phyloP scores from a whole-genome alignment of 2,888 invertebrate species.

The Cryptocheilus praepositus region DNA sequence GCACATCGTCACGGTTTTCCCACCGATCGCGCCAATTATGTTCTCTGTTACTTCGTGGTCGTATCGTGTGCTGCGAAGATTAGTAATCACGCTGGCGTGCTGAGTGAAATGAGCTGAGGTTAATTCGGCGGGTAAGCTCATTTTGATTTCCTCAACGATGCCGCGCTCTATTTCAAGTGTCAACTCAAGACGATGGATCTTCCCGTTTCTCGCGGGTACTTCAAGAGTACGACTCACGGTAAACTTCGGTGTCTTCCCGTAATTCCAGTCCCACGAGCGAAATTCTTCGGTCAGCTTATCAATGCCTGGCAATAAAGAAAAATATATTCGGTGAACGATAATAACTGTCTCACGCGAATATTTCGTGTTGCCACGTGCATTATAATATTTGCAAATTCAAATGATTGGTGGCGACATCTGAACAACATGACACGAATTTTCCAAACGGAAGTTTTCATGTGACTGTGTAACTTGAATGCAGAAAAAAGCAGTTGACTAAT shows the following conservation, averaged over 20 bases:
- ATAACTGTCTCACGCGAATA: not conserved
- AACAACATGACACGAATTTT: too few relatives aligned
- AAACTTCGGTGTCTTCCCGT: constrained; percentile 91
- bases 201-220: constrained; percentile 74
- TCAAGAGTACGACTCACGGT: constrained; percentile 82
- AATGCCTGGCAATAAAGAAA: constrained; percentile 78
- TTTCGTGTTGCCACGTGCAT: not conserved
- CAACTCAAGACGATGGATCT: constrained; percentile 77
- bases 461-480: too few relatives aligned
- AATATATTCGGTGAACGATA: constrained; percentile 1
- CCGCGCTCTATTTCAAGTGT: constrained; percentile 82
- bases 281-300: constrained; percentile 82
- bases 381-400: not conserved
- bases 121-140: constrained; percentile 80
- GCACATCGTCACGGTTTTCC: constrained; percentile 59
- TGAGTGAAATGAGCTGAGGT: constrained; percentile 79
- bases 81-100: constrained; percentile 81
- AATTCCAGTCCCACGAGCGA: constrained; percentile 91
- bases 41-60: constrained; percentile 78
- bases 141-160: constrained; percentile 80
- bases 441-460: too few relatives aligned
- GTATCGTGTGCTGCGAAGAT: constrained; percentile 81
- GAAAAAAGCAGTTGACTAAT: too few relatives aligned
- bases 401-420: not conserved
- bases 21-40: constrained; percentile 76